Percentiles rank a stretch among this genome's conserved stretches.
phyloP scores from a whole-genome alignment of 1,140 invertebrate genomes.

The Chymomyza costata region DNA sequence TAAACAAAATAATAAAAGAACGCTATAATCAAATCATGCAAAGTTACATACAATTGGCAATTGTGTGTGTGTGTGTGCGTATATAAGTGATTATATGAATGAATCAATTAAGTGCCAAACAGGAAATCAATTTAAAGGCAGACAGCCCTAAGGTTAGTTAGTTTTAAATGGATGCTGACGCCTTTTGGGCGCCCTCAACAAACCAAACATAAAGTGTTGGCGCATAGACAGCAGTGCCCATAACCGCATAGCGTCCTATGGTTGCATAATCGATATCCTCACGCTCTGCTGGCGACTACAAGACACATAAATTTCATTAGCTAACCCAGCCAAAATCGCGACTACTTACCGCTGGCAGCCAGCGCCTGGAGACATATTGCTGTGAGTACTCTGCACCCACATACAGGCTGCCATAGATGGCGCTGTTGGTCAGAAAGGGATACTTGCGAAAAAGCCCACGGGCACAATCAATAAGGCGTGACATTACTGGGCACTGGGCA shows the following conservation, averaged over 20 bases:
- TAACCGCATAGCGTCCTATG: constrained; percentile 78
- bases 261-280: constrained; percentile 77
- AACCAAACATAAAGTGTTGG: constrained; percentile 81
- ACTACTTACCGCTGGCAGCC: constrained; percentile 39
- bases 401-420: constrained; percentile 86
- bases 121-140: too few relatives aligned
- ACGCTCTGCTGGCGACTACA: constrained; percentile 32
- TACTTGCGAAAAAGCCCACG: constrained; percentile 74
- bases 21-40: constrained; percentile 46
- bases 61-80: constrained; percentile 6
- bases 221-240: constrained; percentile 79
- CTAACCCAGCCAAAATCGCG: background rate
- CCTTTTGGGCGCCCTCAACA: too few relatives aligned
- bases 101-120: constrained; percentile 3
- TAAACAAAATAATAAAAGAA: constrained; percentile 43
- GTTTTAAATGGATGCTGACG: too few relatives aligned
- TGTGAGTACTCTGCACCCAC: constrained; percentile 86
- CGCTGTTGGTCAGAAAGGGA: constrained; percentile 84
- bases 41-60: constrained; percentile 44
- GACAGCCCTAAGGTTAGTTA: too few relatives aligned
- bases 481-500: too few relatives aligned
- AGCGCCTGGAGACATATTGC: constrained; percentile 81
- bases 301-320: constrained; percentile 38
- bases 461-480: constrained; percentile 38
- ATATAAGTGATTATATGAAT: constrained; percentile 18